Conservation (phyloP, 2,888 invertebrate species). For the Lapara coniferarum region DNA sequence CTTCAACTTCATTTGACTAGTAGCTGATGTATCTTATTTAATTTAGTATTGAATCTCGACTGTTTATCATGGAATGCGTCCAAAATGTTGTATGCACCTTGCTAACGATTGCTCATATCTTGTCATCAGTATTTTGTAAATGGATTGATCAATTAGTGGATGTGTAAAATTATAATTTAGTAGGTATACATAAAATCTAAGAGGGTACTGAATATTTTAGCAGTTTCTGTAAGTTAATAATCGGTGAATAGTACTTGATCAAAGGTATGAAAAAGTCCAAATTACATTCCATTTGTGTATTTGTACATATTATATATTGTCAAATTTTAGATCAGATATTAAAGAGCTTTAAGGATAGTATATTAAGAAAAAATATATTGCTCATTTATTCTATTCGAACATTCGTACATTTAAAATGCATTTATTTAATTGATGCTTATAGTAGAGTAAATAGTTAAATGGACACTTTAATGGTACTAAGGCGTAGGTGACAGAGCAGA, state of each 20-base stretch:
- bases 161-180: slow-evolving; percentile 54
- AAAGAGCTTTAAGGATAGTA: slow-evolving; percentile 76
- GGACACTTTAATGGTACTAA: neutral
- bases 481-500: too few relatives aligned
- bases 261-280: slow-evolving; percentile 74
- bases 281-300: slow-evolving; percentile 79
- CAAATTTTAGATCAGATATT: slow-evolving; percentile 63
- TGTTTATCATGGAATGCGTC: slow-evolving; percentile 17
- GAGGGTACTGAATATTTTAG: slow-evolving; percentile 78
- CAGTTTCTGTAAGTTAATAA: slow-evolving; percentile 59
- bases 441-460: neutral
- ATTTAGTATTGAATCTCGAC: slow-evolving; percentile 9
- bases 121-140: slow-evolving; percentile 69
- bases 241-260: slow-evolving; percentile 63
- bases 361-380: slow-evolving; percentile 69
- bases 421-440: slow-evolving; percentile 51
- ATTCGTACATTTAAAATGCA: slow-evolving; percentile 54
- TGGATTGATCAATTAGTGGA: slow-evolving; percentile 65
- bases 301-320: slow-evolving; percentile 66
- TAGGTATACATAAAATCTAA: slow-evolving; percentile 47
- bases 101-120: slow-evolving; percentile 60
- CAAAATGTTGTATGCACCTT: slow-evolving; percentile 16
- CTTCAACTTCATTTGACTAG: neutral
- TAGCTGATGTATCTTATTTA: slow-evolving; percentile 9
- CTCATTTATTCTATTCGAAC: slow-evolving; percentile 65